Evolutionary conservation across 2,797 vertebrate species (phyloP).

Genomic region (Cichlasoma orientale): DNA sequence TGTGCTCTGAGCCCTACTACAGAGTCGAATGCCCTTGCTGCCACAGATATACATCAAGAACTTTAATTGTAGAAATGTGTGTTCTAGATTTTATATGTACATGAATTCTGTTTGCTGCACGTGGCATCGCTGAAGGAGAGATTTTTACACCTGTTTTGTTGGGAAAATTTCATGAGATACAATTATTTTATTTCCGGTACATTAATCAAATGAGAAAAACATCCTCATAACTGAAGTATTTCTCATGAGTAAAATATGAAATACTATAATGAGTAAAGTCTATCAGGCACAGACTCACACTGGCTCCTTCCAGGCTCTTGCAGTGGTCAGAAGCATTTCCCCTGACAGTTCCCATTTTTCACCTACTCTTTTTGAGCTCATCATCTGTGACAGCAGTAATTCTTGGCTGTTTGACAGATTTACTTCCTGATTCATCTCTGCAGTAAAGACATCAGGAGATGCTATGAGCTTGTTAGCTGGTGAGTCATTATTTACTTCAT

Average conservation of each 20-base stretch:
- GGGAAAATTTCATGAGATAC: background rate
- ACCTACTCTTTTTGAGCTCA: background rate
- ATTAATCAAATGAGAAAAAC: background rate
- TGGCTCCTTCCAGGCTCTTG: background rate
- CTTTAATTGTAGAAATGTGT: background rate
- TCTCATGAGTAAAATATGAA: background rate
- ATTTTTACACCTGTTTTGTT: background rate
- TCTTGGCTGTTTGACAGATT: conserved; percentile 7
- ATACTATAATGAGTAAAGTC: background rate
- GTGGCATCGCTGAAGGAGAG: background rate
- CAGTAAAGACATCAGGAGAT: background rate
- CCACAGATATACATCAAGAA: background rate
- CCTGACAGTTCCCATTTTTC: background rate
- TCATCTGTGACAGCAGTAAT: conserved; percentile 1
- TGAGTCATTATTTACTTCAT: background rate
- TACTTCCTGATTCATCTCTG: background rate
- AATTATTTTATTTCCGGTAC: too few relatives aligned
- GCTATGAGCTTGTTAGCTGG: background rate
- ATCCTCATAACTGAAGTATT: background rate
- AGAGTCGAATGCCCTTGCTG: background rate
- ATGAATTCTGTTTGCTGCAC: too few relatives aligned
- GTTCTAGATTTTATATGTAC: too few relatives aligned
- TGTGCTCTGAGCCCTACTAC: background rate
- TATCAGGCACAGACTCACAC: background rate
- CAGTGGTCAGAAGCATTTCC: background rate